Evolutionary conservation across 2,888 invertebrate genomes (phyloP), one percentile per base, ranked within the genome.

Genomic region (Lymantria dispar): DNA sequence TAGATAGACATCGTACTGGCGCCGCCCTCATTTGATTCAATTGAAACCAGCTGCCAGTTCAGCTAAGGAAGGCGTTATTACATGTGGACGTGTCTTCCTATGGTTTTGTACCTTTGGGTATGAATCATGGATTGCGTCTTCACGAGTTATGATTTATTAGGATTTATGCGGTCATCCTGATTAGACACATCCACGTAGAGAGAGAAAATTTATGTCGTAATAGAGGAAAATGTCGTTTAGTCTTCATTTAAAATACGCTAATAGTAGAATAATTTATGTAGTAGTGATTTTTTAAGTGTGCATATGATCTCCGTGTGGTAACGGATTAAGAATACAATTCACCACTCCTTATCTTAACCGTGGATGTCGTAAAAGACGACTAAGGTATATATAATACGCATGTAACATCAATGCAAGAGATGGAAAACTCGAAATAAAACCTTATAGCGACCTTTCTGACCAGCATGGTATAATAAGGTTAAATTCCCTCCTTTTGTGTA

Each of bases 21-120:
- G 86, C 87, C 87, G 80, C 54, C 62, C 67, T 84, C 82, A 83
- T 85, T 87, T 80, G 78, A 77, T 68, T 82, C 87, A 87, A 87
- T 87, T 87, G 84, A 71, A 63, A 62, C 68, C 85, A 83, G 80
- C 84, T 84, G 84, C 75, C 70, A 66, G 59, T 64, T 68, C 69
- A 70, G 61, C 62, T 62, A 60, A 66, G 54, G 51, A 51, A 65
- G 70, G 72, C 72, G 69, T 74, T 69, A 70, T 73, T 71, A 68
- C 60, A 59, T 58, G 43, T 60, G 48, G 31, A 38, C 29, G 39
- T 9, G 22, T 51, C 54, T 52, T 47, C 51, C 48, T 51, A 56
- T 45, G 38, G 33, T 50, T 44, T 43, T 41, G 39, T 48, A 50
- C 50, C 48, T 54, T 45, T 29, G 22, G 8, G 8, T 2, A 36